phyloP scores from a whole-genome alignment of 2,888 invertebrate species.

The Pemphredon lugubris region DNA sequence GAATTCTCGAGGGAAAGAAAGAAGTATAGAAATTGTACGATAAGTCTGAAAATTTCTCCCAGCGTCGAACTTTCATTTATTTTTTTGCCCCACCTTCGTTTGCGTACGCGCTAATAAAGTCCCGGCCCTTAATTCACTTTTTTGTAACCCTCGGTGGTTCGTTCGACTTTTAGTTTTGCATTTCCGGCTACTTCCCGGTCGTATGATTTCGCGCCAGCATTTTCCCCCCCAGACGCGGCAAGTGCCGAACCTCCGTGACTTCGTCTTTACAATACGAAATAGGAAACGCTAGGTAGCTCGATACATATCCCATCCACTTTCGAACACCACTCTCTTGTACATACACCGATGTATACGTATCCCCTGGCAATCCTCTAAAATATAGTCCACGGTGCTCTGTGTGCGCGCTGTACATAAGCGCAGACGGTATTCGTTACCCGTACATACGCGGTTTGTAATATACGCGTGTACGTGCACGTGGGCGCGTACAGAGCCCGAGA shows the following conservation, averaged over 20 bases:
- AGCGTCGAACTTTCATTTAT: too few relatives aligned
- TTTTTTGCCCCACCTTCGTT: too few relatives aligned
- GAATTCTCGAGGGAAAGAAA: too few relatives aligned
- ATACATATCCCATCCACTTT: not conserved
- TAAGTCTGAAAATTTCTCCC: too few relatives aligned
- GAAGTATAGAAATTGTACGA: too few relatives aligned
- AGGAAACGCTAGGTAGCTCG: constrained; percentile 7
- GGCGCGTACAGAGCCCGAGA: not conserved
- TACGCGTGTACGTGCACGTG: constrained; percentile 17
- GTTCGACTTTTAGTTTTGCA: constrained; percentile 39
- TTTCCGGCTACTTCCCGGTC: constrained; percentile 30
- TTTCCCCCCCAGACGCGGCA: constrained; percentile 14
- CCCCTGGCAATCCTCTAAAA: too few relatives aligned
- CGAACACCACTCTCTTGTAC: not conserved
- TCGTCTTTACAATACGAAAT: constrained; percentile 12
- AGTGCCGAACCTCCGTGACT: constrained; percentile 9
- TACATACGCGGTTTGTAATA: too few relatives aligned
- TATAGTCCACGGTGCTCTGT: too few relatives aligned
- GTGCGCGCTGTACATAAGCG: too few relatives aligned
- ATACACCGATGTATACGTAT: too few relatives aligned
- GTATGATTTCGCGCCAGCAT: constrained; percentile 30
- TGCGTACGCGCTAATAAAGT: constrained; percentile 10
- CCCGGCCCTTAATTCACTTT: too few relatives aligned
- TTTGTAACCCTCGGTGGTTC: constrained; percentile 34
- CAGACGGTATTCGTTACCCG: too few relatives aligned